Evolutionary conservation across 2,888 invertebrate genomes (phyloP).

Genomic region (Dyspetes luteomarginatus): DNA sequence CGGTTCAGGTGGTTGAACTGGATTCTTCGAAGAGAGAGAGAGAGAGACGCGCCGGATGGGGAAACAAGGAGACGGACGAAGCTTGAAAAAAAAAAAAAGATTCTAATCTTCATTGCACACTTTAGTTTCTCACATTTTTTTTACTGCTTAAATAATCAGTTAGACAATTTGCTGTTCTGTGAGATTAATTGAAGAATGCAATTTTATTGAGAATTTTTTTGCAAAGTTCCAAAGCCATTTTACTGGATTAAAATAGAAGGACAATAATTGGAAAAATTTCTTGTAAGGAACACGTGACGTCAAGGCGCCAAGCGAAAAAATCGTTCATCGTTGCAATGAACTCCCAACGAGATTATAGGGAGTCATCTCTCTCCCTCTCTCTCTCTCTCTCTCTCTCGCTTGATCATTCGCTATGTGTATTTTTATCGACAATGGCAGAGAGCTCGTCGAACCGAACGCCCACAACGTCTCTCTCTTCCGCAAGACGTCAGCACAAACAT

Average conservation of each 20-base stretch:
- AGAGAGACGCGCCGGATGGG: neutral
- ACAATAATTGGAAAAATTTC: slow-evolving; percentile 11
- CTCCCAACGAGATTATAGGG: slow-evolving; percentile 17
- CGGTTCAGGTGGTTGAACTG: slow-evolving; percentile 59
- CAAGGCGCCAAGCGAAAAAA: slow-evolving; percentile 16
- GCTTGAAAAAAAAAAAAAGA: neutral
- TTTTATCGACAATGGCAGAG: neutral
- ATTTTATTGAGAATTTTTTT: neutral
- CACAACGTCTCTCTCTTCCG: slow-evolving; percentile 12
- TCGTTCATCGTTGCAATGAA: neutral
- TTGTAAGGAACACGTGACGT: slow-evolving; percentile 2
- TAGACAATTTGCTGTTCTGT: no score
- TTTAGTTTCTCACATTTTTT: no score
- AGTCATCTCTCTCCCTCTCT: neutral
- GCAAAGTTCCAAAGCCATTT: neutral
- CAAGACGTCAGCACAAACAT: slow-evolving; percentile 14
- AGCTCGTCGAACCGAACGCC: slow-evolving; percentile 20
- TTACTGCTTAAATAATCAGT: no score
- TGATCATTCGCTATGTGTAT: slow-evolving; percentile 3
- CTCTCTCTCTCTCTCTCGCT: neutral
- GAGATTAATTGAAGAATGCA: no score
- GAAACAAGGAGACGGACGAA: neutral
- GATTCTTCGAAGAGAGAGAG: slow-evolving; percentile 40
- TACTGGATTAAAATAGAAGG: neutral
- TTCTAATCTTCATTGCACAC: no score